phyloP scores from a whole-genome alignment of 2,888 invertebrate species.

The Perdita meconis region DNA sequence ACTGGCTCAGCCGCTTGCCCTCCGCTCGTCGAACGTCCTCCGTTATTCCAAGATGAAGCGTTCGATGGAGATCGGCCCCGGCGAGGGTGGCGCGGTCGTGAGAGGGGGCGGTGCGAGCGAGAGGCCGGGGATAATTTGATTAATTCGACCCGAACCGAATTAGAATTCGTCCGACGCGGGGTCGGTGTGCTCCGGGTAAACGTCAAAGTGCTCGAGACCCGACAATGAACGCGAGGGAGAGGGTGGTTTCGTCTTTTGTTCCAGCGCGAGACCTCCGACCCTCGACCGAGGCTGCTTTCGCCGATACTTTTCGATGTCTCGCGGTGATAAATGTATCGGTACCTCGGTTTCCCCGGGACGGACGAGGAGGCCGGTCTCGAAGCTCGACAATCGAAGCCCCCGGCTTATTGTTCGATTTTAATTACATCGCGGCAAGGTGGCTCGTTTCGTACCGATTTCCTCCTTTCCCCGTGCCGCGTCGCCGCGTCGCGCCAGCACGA shows the following conservation, averaged over 20 bases:
- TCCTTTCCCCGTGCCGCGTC: too few species aligned
- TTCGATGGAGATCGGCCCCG: slow-evolving; percentile 68
- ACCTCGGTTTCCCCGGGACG: slow-evolving; percentile 25
- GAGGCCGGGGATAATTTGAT: slow-evolving; percentile 42
- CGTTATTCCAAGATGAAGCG: slow-evolving; percentile 72
- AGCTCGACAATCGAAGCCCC: slow-evolving; percentile 53
- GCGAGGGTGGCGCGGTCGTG: not conserved
- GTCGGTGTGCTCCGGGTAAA: slow-evolving; percentile 38
- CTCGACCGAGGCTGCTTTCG: slow-evolving; percentile 32
- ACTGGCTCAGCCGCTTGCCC: slow-evolving; percentile 70
- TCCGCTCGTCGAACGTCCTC: slow-evolving; percentile 63
- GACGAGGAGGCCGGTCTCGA: slow-evolving; percentile 52
- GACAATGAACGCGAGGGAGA: not conserved
- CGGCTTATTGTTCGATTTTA: slow-evolving; percentile 67
- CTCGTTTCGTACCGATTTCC: not conserved
- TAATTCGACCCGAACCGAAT: slow-evolving; percentile 54
- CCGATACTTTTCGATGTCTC: slow-evolving; percentile 30
- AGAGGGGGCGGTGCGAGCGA: not conserved
- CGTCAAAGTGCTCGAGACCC: slow-evolving; percentile 44
- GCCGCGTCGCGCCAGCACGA: too few species aligned
- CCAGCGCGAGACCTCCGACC: slow-evolving; percentile 8
- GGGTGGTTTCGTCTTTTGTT: slow-evolving; percentile 22
- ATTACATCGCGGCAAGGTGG: slow-evolving; percentile 48
- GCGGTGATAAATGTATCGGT: slow-evolving; percentile 55
- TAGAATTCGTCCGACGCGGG: slow-evolving; percentile 42